Evolutionary conservation across 2,888 invertebrate species (phyloP), one percentile per base, ranked within the genome.

Genomic region (Diarsia mendica): DNA sequence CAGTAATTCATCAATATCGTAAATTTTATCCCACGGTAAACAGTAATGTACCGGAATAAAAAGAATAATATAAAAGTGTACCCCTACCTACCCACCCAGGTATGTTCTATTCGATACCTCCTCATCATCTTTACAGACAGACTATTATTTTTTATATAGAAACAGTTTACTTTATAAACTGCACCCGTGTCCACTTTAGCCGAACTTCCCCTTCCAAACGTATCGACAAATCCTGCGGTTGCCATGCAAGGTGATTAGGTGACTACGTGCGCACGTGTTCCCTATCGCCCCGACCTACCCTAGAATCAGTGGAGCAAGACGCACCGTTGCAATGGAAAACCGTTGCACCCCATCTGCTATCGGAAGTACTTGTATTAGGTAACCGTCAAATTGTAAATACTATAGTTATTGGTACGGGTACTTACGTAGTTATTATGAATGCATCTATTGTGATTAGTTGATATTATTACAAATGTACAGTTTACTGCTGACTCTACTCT

Each of bases 281-380:
- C 75, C 69, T 69, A 23, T 55, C 77, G 63, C 68, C 74, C 67
- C 53, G 48, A 58, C 23, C 51, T 67, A 68, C 88, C 85, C 77
- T 74, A 69, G 58, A 87, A 72, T 67, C 87, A 79, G 70, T 79
- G 77, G 81, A 80, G 86, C 89, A 85, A 87, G 81, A 81, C 89
- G 80, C 68, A 85, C 90, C 89, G 91, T 91, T 91, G 85, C 68
- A 51, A 75, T 15, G 84, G 75, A 77, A 89, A 89, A 80, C 81
- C 80, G 81, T 84, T 81, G 79, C 82, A 33, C 64, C 49, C 83
- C 89, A 81, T 79, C 81, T 88, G 85, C 69, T 67, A 80, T 72
- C 64, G 72, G 69, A 73, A 67, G 23, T 80, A 51, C 23, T 67
- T 39, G 49, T 60, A 51, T 49, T 60, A 51, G 10, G 46, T 77